These are phyloP conservation scores for Phacellophora camtschatica DNA, from an alignment of 30 jellyfish, hydroid and myxozoan species.

Conservation along the genomic window DNA sequence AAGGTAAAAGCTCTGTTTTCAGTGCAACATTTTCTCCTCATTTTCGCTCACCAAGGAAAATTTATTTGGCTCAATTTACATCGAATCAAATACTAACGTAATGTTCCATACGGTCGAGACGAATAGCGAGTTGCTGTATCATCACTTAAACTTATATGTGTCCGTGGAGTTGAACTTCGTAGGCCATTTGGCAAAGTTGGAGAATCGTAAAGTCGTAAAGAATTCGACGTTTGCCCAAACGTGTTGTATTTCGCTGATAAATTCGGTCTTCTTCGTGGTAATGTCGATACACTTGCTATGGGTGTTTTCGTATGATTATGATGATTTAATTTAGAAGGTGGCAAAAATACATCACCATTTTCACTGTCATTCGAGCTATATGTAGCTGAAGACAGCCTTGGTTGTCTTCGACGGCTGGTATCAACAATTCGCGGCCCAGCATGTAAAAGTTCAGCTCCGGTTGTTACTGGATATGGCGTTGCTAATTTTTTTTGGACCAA, in stretches of 20 bases:
- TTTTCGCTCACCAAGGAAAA: no score
- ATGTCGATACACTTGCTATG: constrained; percentile 22
- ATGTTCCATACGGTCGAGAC: not conserved
- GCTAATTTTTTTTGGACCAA: not conserved
- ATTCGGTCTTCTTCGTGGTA: constrained; percentile 41
- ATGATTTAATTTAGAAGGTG: not conserved
- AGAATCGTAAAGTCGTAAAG: not conserved
- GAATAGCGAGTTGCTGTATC: not conserved
- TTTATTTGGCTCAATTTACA: no score
- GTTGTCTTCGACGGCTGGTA: constrained; percentile 54
- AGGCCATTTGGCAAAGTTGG: constrained; percentile 32
- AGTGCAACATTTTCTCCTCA: no score
- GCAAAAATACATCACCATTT: constrained; percentile 32
- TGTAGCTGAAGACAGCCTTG: constrained; percentile 59
- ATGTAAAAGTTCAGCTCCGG: constrained; percentile 11
- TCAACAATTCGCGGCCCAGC: constrained; percentile 68
- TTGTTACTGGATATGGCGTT: not conserved
- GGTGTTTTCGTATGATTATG: constrained; percentile 18
- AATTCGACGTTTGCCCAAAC: constrained; percentile 12
- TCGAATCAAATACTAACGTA: not conserved
- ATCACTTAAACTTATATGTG: constrained; percentile 8
- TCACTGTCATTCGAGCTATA: constrained; percentile 69
- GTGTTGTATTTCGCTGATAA: constrained; percentile 17
- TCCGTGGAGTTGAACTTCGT: constrained; percentile 1
- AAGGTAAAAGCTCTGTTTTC: no score